Evolutionary conservation across 2,113 vertebrate genomes (phyloP).

Genomic region (Fukomys damarensis): DNA sequence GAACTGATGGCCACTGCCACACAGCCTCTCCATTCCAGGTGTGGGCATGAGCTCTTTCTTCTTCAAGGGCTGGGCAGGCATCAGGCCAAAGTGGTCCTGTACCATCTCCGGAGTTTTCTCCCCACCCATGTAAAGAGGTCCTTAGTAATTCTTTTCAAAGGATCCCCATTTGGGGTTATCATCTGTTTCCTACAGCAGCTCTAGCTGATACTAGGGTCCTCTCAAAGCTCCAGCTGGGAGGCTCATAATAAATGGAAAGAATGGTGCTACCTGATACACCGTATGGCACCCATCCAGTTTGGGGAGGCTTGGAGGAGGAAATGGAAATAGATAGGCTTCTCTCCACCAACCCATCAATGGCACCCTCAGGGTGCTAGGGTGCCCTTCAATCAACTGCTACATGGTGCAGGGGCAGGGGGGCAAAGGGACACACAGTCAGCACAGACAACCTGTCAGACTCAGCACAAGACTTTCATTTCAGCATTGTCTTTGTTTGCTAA

Average conservation of each 20-base stretch:
- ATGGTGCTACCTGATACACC: not conserved
- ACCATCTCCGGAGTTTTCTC: not conserved
- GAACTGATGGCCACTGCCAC: not conserved
- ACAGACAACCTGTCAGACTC: not conserved
- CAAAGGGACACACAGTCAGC: not conserved
- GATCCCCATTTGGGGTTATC: not conserved
- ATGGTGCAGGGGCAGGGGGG: not conserved
- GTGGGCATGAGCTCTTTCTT: not conserved
- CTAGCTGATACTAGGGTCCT: not conserved
- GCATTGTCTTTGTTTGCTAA: too few relatives aligned
- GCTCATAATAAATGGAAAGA: not conserved
- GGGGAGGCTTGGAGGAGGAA: not conserved
- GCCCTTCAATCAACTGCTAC: not conserved
- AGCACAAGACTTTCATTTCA: too few relatives aligned
- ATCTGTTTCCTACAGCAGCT: not conserved
- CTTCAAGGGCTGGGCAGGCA: not conserved
- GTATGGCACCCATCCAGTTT: not conserved
- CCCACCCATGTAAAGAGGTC: not conserved
- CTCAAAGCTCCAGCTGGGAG: not conserved
- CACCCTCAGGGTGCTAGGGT: not conserved
- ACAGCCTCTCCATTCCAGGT: not conserved
- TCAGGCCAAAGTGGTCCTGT: not conserved
- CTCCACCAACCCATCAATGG: not conserved
- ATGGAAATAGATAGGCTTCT: not conserved
- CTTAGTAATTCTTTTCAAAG: not conserved